Evolutionary conservation across 2,113 vertebrate species (phyloP), one percentile per base, ranked within the genome.

Genomic region (Xiphophorus couchianus): DNA sequence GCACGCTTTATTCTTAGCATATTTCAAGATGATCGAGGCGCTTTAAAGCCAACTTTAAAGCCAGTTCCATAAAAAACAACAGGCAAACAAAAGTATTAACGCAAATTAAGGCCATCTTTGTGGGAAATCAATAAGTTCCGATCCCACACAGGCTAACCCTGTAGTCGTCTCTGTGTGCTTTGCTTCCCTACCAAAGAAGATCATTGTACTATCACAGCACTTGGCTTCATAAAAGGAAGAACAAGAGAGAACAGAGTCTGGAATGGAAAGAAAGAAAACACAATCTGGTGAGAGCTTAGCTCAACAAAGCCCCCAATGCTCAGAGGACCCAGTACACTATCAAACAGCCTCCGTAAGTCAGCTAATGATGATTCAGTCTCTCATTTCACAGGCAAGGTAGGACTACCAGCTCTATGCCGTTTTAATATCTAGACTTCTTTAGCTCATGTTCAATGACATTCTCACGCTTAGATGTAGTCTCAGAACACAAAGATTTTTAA

Each of bases 101-200:
- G 67, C 11, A 65, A 31, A 31, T 30, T n/a, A 6, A 13, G 30
- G 44, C 22, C 44, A 22, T 54, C 19, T 54, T 25, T 54, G 48
- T 10, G 3, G 22, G 77, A 88, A 89, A 90, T 87, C 87, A 81
- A 85, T 81, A 84, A 77, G 78, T 82, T 72, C 76, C 83, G 91
- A 86, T 84, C 90, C 91, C 81, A 91, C 88, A 62, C 89, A 86
- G 85, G 86, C 85, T 86, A 66, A 81, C 86, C 64, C 70, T 65
- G 81, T 71, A 74, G 75, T 78, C 64, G 58, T 76, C 74, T 76
- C 62, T 80, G 82, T 71, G 79, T 80, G 77, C 76, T 71, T 37
- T 72, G 84, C 80, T 67, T 31, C 69, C 80, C 73, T 54, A 75
- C 82, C 31, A 73, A 81, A 82, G 71, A 69, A 74, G 83, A 91